Conservation (phyloP, 1,140 invertebrate species). For the Papilio helenus region DNA sequence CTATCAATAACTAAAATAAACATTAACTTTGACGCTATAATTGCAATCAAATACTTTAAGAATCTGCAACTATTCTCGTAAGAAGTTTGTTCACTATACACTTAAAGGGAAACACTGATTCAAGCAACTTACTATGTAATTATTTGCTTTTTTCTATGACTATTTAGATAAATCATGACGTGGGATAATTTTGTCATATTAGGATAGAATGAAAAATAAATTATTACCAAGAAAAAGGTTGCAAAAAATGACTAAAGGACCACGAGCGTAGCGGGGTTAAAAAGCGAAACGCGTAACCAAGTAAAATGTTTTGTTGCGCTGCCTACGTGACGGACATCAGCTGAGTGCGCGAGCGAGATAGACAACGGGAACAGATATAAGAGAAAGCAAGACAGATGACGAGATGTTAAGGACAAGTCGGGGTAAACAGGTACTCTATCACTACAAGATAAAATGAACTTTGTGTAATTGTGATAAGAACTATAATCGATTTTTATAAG, state of each 20-base stretch:
- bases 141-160: background rate
- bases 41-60: too few relatives aligned
- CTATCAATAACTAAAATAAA: background rate
- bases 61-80: background rate
- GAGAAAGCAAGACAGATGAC: background rate
- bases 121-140: background rate
- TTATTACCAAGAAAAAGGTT: background rate
- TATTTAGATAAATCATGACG: background rate
- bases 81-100: too few relatives aligned
- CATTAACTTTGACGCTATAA: background rate
- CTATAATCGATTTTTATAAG: background rate
- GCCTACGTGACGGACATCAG: conserved; percentile 18
- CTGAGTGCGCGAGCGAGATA: conserved; percentile 18
- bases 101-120: too few relatives aligned
- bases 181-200: background rate
- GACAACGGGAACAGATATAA: background rate
- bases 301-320: conserved; percentile 3
- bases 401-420: conserved; percentile 1
- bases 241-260: background rate
- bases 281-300: conserved; percentile 20
- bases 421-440: background rate
- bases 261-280: conserved; percentile 2
- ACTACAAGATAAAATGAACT: background rate
- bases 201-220: background rate
- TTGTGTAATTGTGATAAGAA: background rate